A percentile compares a stretch with the other conserved stretches of the same genome.
Conservation (phyloP, 2,888 invertebrate species). For the Neoscelio sp. region DNA sequence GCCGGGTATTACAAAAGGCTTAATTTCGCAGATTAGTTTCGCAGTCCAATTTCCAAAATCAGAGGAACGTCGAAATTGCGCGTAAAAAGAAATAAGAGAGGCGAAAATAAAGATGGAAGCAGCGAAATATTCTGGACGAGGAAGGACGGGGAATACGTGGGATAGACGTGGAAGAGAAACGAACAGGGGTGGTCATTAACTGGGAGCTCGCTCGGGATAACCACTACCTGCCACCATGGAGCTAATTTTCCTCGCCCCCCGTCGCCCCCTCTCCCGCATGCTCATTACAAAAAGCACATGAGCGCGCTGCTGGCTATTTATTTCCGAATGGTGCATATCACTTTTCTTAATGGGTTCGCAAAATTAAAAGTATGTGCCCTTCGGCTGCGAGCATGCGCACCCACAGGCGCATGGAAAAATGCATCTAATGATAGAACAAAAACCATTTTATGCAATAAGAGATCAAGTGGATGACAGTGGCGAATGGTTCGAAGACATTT, state of each 20-base stretch:
- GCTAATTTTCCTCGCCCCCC: constrained; percentile 80
- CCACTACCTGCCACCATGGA: constrained; percentile 82
- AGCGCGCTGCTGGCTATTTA: constrained; percentile 79
- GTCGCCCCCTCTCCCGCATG: constrained; percentile 49
- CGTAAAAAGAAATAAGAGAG: constrained; percentile 24
- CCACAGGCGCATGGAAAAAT: constrained; percentile 17
- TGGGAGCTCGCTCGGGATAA: constrained; percentile 82
- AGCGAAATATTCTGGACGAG: constrained; percentile 15
- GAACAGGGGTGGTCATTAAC: constrained; percentile 82
- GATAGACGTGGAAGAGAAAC: constrained; percentile 74
- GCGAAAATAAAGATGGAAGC: constrained; percentile 36
- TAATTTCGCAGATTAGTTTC: constrained; percentile 28
- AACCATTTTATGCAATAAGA: no score
- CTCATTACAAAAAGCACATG: constrained; percentile 77
- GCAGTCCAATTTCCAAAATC: constrained; percentile 57
- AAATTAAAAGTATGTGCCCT: constrained; percentile 78
- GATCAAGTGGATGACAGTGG: no score
- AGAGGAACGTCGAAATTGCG: constrained; percentile 53
- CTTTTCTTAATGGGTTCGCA: constrained; percentile 78
- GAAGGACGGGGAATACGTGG: constrained; percentile 75
- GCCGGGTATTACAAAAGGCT: constrained; percentile 52
- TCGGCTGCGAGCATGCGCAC: constrained; percentile 68
- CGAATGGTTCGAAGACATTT: no score
- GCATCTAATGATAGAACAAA: constrained; percentile 31
- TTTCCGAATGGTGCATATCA: constrained; percentile 80